Evolutionary conservation across 2,888 invertebrate species (phyloP), one percentile per base, ranked within the genome.

Genomic region (Argynnis bischoffii): DNA sequence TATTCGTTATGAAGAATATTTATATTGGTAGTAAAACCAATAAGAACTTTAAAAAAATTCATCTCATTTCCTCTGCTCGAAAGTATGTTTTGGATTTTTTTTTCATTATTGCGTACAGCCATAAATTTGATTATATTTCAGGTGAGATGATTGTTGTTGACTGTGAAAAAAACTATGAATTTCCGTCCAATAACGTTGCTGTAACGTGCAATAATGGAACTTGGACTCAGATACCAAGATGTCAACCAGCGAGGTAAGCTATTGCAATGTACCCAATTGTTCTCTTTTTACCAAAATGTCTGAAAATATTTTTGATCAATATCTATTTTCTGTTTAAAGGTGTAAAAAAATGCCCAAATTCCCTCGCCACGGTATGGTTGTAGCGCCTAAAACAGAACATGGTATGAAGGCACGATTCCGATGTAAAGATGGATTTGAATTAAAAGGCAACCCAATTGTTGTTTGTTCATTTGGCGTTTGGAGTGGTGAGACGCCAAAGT

Each of bases 381-480:
- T 99, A 67, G 99, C 99, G 1, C 98, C 99, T 0, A 98, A 98
- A 82, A 98, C 98, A n/a, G 97, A 98, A 72, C 99, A 99, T 81
- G 98, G 98, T 0, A 98, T 98, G 96, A 96, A 96, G 80, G 99
- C 99, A 0, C 93, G 97, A 41, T 99, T 98, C 85, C 95, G 96
- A 74, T 99, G 99, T 82, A 97, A 97, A 79, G 98, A 99, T 79
- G 99, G 99, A 0, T 99, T 94, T 82, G 95, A 95, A 70, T 88
- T 99, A n/a, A 94, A 95, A 53, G 98, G 96, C 6, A 94, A 95
- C 11, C 95, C 96, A 0, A 96, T 96, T 53, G 95, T 98, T 4
- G 96, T 97, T 67, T 99, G 99, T 79, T 96, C 97, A 0, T 99
- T 97, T 84, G 99, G 99, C 0, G 96, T 97, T 77, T 99, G 99